Conservation (phyloP, 2,888 invertebrate genomes). For the Aphelenchoides bicaudatus region DNA sequence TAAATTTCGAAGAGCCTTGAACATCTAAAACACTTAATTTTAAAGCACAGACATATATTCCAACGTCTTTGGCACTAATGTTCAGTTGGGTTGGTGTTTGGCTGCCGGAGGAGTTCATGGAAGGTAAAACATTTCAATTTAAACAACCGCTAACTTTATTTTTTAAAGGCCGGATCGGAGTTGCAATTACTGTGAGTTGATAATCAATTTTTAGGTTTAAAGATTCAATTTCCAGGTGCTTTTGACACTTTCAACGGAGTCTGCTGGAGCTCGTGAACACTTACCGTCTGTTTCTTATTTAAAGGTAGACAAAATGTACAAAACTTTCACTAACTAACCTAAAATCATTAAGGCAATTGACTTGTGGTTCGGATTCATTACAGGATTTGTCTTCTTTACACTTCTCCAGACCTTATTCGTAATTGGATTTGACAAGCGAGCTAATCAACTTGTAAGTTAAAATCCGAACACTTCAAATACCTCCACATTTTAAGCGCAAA, state of each 20-base stretch:
- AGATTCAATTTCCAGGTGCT: conserved; percentile 32
- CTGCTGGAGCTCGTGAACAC: conserved; percentile 59
- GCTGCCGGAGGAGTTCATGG: conserved; percentile 61
- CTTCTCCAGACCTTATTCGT: conserved; percentile 59
- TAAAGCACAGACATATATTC: conserved; percentile 60
- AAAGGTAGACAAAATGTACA: conserved; percentile 29
- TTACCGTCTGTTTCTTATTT: conserved; percentile 59
- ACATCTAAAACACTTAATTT: no score
- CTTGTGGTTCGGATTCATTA: conserved; percentile 60
- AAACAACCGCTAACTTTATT: neutral
- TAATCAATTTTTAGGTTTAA: no score
- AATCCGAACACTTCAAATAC: conserved; percentile 7
- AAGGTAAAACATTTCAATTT: conserved; percentile 33
- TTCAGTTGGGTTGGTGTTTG: conserved; percentile 61
- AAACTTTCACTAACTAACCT: neutral
- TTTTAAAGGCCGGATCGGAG: conserved; percentile 51
- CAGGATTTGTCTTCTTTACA: conserved; percentile 60
- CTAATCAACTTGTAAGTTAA: conserved; percentile 49
- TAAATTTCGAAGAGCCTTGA: conserved; percentile 52
- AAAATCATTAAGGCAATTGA: conserved; percentile 61
- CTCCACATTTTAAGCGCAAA: conserved; percentile 43
- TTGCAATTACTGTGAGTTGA: conserved; percentile 60
- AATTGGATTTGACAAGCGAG: conserved; percentile 59
- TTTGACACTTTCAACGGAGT: conserved; percentile 58
- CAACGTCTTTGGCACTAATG: conserved; percentile 59